Conservation (phyloP, 2,888 invertebrate genomes). For the Ommatoiulus sabulosus region DNA sequence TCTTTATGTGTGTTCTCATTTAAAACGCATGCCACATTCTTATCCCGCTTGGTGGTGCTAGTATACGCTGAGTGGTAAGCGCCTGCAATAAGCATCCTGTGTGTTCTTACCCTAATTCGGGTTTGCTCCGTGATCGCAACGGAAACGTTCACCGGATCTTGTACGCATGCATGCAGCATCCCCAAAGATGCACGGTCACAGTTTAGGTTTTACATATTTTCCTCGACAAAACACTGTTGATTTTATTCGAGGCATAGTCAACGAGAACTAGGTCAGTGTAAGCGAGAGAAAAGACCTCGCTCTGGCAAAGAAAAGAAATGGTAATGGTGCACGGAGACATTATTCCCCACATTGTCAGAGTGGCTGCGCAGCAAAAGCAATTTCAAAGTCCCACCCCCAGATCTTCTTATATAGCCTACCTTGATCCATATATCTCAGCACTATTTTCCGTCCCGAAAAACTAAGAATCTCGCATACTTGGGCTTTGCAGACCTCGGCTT, state of each 20-base stretch:
- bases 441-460: neutral
- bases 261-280: constrained; percentile 22
- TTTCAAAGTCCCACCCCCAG: neutral
- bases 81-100: neutral
- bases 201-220: neutral
- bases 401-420: neutral
- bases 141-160: neutral
- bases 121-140: neutral
- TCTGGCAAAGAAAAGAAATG: neutral
- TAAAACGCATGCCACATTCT: too few relatives aligned
- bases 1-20: too few relatives aligned
- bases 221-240: neutral
- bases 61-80: neutral
- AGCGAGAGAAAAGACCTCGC: constrained; percentile 2
- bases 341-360: neutral
- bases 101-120: neutral
- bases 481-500: neutral
- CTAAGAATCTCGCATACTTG: neutral
- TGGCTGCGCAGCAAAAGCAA: neutral
- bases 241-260: neutral
- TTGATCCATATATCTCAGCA: neutral
- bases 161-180: neutral
- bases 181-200: neutral
- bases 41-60: too few relatives aligned
- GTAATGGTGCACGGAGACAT: neutral